Base-by-base conservation (phyloP, 2,797 vertebrate genomes). In the Babyrousa celebensis region DNA sequence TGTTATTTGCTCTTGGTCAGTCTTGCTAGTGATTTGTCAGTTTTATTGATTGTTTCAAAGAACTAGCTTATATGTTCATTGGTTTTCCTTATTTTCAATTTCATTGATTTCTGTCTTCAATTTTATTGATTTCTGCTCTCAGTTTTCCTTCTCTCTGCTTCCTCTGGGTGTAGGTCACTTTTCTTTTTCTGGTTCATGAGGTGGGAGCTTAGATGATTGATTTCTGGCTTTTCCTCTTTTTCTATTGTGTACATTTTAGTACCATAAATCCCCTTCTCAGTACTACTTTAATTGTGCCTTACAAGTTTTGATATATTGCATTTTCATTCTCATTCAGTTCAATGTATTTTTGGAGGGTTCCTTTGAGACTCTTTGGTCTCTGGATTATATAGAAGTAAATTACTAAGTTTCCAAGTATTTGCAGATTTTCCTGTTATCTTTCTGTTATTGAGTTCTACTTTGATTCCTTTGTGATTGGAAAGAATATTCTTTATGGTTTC, bases 321-420 rank as follows among this genome's bases (percentile, higher is more conserved):
- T 89, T 78, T 91, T 83, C 78, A 74, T 96, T 92, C n/a, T 92
- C 20, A 43, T 86, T 83, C 29, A 72, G 32, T 86, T 83, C 29
- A 72, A 52, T 85, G 25, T 67, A 52, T 79, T 52, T 71, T 75
- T 85, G 40, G 15, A 16, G 15, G 21, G 62, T 70, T 92, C 48
- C 36, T 27, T 75, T 92, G 74, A 63, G 79, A 82, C n/a, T 85
- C n/a, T 85, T 74, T 70, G 67, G 62, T 18, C 18, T 32, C 12
- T 75, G 54, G 32, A 74, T 92, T 48, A 82, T 70, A 89, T 80
- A 89, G n/a, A 74, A 80, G 60, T 80, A 71, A 85, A 48, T 80
- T 74, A 82, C 70, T 95, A 67, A 67, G 52, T 78, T 89, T 96
- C 48, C 52, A 92, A 94, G 62, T 67, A 78, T 94, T 84, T 88